Evolutionary conservation across 2,888 invertebrate genomes (phyloP).

Genomic region (Cantharis flavilabris): DNA sequence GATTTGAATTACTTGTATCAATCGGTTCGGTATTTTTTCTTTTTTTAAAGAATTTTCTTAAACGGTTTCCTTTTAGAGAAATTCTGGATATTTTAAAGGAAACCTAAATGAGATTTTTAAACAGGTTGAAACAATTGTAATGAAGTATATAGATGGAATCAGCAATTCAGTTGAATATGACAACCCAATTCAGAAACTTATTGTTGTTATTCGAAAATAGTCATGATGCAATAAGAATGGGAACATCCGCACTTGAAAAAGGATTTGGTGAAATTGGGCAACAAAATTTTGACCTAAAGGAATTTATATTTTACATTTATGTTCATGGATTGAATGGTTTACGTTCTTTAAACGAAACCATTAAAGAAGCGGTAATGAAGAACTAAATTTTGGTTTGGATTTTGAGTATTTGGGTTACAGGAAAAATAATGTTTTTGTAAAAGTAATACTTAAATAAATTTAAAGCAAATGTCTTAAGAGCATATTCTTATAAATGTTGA

Average conservation of each 20-base stretch:
- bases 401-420: background rate
- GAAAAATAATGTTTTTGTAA: too few relatives aligned
- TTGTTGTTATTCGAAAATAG: background rate
- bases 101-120: background rate
- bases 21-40: background rate
- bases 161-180: background rate
- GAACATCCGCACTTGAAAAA: background rate
- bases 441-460: too few relatives aligned
- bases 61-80: background rate
- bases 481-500: too few relatives aligned
- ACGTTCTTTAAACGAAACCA: background rate
- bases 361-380: background rate
- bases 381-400: background rate
- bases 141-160: background rate
- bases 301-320: background rate
- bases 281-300: background rate
- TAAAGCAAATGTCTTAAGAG: too few relatives aligned
- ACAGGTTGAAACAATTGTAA: background rate
- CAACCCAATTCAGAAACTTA: background rate
- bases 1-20: background rate
- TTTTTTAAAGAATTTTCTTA: background rate
- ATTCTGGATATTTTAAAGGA: background rate
- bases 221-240: background rate
- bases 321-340: background rate
- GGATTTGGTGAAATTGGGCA: background rate